Percentiles rank a stretch among this genome's conserved stretches.
These are phyloP conservation scores for Nymphalis c-album DNA, from an alignment of 2,888 invertebrate species.

Conservation along the genomic window DNA sequence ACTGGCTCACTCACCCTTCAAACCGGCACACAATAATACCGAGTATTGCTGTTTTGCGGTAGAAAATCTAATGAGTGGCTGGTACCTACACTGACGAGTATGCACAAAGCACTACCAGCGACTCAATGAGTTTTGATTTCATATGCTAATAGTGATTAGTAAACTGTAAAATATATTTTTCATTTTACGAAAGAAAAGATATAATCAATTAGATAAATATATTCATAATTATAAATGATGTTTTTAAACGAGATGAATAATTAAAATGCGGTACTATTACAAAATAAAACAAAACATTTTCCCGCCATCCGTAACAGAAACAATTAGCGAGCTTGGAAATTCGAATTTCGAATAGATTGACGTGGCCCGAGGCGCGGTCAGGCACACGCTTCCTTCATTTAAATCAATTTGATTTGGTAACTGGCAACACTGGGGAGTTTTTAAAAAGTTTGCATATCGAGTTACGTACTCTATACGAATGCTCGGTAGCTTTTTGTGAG, in stretches of 20 bases:
- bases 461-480: background rate
- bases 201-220: too few relatives aligned
- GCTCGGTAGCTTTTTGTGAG: background rate
- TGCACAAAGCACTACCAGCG: too few relatives aligned
- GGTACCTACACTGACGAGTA: too few relatives aligned
- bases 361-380: conserved; percentile 39
- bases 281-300: conserved; percentile 23
- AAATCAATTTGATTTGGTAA: conserved; percentile 10
- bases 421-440: conserved; percentile 8
- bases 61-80: too few relatives aligned
- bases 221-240: too few relatives aligned
- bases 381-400: conserved; percentile 26
- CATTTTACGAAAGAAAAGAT: too few relatives aligned
- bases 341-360: conserved; percentile 24
- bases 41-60: too few relatives aligned
- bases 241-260: background rate
- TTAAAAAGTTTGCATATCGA: conserved; percentile 7
- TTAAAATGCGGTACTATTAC: background rate
- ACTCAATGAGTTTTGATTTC: too few relatives aligned
- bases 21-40: too few relatives aligned
- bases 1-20: too few relatives aligned
- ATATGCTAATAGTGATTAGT: too few relatives aligned
- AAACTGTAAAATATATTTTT: too few relatives aligned
- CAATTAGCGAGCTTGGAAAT: conserved; percentile 24
- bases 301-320: conserved; percentile 26